phyloP scores from a whole-genome alignment of 2,113 vertebrate genomes.

The Lamprologus lemairii region DNA sequence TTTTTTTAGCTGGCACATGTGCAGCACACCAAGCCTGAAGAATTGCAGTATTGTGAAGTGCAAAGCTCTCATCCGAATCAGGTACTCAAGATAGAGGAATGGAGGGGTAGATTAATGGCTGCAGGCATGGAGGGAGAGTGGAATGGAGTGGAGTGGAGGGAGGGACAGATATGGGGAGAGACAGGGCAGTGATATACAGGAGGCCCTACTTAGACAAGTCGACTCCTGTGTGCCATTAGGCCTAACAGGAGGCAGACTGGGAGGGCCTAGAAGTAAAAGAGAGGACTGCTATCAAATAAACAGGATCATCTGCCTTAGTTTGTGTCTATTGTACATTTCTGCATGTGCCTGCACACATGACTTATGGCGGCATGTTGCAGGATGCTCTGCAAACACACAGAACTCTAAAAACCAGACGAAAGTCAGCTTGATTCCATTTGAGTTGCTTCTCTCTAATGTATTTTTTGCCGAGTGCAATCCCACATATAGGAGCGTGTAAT shows the following conservation, averaged over 20 bases:
- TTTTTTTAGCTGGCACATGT: constrained; percentile 4
- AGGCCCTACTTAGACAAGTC: constrained; percentile 52
- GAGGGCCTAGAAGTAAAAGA: constrained; percentile 6
- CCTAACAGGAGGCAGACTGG: constrained; percentile 28
- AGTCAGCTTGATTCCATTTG: constrained; percentile 39
- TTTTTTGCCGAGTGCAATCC: constrained; percentile 42
- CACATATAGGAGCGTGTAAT: constrained; percentile 56
- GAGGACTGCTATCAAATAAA: constrained; percentile 26
- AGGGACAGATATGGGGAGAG: constrained; percentile 30
- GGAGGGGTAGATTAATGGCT: constrained; percentile 53
- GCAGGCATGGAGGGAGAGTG: constrained; percentile 9
- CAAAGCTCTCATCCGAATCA: constrained; percentile 62
- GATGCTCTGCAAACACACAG: background rate
- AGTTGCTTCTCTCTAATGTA: constrained; percentile 49
- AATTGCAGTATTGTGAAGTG: constrained; percentile 39
- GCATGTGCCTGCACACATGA: background rate
- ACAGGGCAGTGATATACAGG: constrained; percentile 52
- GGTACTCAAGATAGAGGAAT: constrained; percentile 53
- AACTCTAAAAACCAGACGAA: constrained; percentile 9
- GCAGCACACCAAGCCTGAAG: constrained; percentile 14
- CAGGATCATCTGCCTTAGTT: background rate
- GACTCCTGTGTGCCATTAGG: constrained; percentile 57
- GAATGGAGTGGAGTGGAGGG: background rate
- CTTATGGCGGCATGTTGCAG: background rate
- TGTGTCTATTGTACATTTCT: background rate